Evolutionary conservation across 2,888 invertebrate genomes (phyloP).

Genomic region (Drosophila vallismaia): DNA sequence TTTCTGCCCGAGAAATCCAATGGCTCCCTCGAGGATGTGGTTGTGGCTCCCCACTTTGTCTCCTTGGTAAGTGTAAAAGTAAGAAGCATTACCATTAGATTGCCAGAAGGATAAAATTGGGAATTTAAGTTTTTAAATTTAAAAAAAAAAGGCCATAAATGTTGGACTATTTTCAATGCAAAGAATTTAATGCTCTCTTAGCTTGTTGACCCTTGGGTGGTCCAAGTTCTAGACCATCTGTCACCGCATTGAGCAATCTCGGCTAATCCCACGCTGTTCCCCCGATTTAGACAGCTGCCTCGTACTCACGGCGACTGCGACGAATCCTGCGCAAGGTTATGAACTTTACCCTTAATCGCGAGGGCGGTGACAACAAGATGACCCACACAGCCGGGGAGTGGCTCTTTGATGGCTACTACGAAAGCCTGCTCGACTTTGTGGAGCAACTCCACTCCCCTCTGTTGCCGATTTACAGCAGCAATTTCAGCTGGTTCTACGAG

Average conservation of each 20-base stretch:
- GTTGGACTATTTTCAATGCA: not conserved
- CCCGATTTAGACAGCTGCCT: slow-evolving; percentile 86
- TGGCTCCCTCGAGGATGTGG: slow-evolving; percentile 87
- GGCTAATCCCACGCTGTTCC: slow-evolving; percentile 4
- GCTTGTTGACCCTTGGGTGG: not conserved
- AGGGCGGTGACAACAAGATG: slow-evolving; percentile 85
- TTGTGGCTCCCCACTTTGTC: slow-evolving; percentile 90
- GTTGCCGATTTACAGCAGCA: slow-evolving; percentile 86
- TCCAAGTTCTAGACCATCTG: slow-evolving; percentile 2
- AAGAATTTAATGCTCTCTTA: not conserved
- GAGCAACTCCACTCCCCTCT: slow-evolving; percentile 84
- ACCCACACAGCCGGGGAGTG: slow-evolving; percentile 87
- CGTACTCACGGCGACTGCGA: slow-evolving; percentile 84
- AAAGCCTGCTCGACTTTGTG: slow-evolving; percentile 87
- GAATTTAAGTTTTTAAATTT: not conserved
- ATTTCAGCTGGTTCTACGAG: slow-evolving; percentile 93
- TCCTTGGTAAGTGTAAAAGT: slow-evolving; percentile 86
- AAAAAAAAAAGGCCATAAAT: not conserved
- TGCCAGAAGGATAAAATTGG: not conserved
- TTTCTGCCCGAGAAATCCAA: slow-evolving; percentile 88
- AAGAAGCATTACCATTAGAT: not conserved
- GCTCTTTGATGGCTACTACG: slow-evolving; percentile 92
- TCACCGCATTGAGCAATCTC: slow-evolving; percentile 8
- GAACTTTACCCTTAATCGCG: slow-evolving; percentile 85
- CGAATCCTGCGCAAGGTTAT: slow-evolving; percentile 84